A percentile compares a stretch with the other conserved stretches of the same genome.
phyloP scores from a whole-genome alignment of 2,797 vertebrate species.

The Coracias cyanogaster region DNA sequence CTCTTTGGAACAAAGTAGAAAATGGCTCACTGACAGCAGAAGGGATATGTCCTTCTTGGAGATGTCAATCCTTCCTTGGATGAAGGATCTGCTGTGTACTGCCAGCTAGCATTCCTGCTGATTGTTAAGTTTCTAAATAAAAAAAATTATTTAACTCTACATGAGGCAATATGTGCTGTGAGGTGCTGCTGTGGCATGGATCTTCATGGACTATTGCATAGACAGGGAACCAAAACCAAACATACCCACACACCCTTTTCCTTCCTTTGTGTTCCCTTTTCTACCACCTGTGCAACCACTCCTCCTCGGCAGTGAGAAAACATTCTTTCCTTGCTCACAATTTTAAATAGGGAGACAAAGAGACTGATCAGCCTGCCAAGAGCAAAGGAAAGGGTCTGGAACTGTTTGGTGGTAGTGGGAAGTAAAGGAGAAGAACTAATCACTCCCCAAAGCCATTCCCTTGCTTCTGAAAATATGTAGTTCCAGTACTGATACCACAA shows the following conservation, averaged over 20 bases:
- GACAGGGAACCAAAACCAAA: not conserved
- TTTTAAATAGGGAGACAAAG: not conserved
- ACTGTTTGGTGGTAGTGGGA: not conserved
- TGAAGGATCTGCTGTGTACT: slow-evolving; percentile 34
- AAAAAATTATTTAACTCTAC: slow-evolving; percentile 33
- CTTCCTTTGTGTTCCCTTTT: not conserved
- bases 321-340: not conserved
- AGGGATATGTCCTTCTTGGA: slow-evolving; percentile 42
- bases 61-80: slow-evolving; percentile 49
- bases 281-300: not conserved
- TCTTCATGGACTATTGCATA: not conserved
- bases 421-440: not conserved
- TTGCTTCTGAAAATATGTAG: not conserved
- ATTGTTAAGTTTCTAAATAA: slow-evolving; percentile 45
- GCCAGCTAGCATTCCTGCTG: slow-evolving; percentile 61
- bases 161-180: not conserved
- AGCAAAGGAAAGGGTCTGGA: not conserved
- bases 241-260: not conserved
- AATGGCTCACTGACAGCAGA: slow-evolving; percentile 49
- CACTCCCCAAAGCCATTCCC: not conserved
- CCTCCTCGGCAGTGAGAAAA: not conserved
- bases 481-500: not conserved
- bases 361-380: not conserved
- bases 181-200: not conserved
- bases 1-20: not conserved